Base-by-base conservation (phyloP, 2,888 invertebrate species). In the Drosophila mettleri region DNA sequence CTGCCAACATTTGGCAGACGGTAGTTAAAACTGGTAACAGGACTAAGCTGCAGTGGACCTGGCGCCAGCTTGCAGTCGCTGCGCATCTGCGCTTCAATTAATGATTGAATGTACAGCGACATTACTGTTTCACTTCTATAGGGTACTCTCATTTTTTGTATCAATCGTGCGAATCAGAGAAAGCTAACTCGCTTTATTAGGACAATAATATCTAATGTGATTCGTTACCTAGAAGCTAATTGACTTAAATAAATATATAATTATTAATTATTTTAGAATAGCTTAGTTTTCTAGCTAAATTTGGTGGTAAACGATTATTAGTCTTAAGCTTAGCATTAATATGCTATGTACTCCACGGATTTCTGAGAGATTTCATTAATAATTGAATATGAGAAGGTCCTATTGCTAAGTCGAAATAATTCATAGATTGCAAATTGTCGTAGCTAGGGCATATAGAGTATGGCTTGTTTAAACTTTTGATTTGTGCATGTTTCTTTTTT, bases 1-100 rank as follows among this genome's bases (percentile, higher is more conserved):
- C 65, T 74, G 67, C 58, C 74, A 73, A 34, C 64, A 65, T 52
- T 66, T 76, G 80, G 78, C 80, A 80, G 71, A 75, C 68, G 82
- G 75, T 72, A 72, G 74, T 74, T 20, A 62, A 72, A 60, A 54
- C 60, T 54, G 57, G 70, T 60, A 70, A 58, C 45, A 74, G 73
- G 62, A 73, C 46, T 9, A 22, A 14, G 16, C 5, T 14, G 45
- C 24, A 16, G 29, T 41, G 5, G 31, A 12, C 10, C 24, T 27
- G 38, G 33, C 45, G 43, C 38, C 52, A 34, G 39, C 18, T n/a
- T 33, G 36, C 1, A 48, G 43, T n/a, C 18, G 48, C 14, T 38
- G 63, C 68, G 71, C 75, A 67, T 71, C 71, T 67, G 74, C 54
- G 71, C 59, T 67, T 60, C 72, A 64, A 55, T 71, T 58, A 60